Conservation (phyloP, 2,888 invertebrate genomes). For the Anarsia innoxiella region DNA sequence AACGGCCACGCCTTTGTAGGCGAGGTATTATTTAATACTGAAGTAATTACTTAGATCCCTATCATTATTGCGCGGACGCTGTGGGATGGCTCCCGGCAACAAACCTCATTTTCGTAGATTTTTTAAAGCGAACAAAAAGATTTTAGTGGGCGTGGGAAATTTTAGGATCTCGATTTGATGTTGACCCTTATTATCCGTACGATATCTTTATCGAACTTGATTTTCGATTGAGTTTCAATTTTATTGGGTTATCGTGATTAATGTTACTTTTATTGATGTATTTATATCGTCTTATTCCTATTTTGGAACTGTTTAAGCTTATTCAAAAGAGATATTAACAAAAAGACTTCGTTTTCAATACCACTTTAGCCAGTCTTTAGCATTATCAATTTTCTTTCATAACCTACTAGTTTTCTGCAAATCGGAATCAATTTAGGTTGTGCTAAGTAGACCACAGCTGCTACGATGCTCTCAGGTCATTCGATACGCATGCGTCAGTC, state of each 20-base stretch:
- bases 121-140: constrained; percentile 35
- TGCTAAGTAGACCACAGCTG: constrained; percentile 9
- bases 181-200: constrained; percentile 38
- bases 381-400: too few species aligned
- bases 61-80: constrained; percentile 55
- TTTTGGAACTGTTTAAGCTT: too few species aligned
- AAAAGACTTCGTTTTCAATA: too few species aligned
- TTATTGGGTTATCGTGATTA: too few species aligned
- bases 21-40: constrained; percentile 46
- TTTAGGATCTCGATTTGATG: constrained; percentile 33
- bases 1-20: constrained; percentile 37
- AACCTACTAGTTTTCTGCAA: too few species aligned
- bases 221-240: constrained; percentile 18
- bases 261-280: too few species aligned
- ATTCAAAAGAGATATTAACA: too few species aligned
- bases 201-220: constrained; percentile 42
- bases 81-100: constrained; percentile 55
- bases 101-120: constrained; percentile 33
- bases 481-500: constrained; percentile 47
- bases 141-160: constrained; percentile 50
- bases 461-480: constrained; percentile 17
- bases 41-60: constrained; percentile 62
- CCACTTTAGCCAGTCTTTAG: too few species aligned
- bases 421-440: too few species aligned
- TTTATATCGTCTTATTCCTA: too few species aligned